Evolutionary conservation across 2,797 vertebrate genomes (phyloP).

Genomic region (Macropodus opercularis): DNA sequence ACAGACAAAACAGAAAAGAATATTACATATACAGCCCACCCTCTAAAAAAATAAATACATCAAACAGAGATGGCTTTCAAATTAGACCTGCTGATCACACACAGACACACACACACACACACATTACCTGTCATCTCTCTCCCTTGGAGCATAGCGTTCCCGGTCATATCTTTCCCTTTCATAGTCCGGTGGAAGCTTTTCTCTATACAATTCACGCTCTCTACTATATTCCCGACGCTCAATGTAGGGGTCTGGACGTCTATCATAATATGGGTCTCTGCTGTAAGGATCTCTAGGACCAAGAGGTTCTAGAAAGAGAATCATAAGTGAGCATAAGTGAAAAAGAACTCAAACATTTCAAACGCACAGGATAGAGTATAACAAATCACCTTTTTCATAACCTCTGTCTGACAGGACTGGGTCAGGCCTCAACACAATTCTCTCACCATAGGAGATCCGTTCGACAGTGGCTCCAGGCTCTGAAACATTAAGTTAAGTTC

Average conservation of each 20-base stretch:
- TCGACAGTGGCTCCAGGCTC: constrained; percentile 91
- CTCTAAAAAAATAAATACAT: constrained; percentile 11
- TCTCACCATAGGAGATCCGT: constrained; percentile 95
- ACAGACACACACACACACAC: not conserved
- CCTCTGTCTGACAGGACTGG: constrained; percentile 85
- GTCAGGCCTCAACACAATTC: constrained; percentile 92
- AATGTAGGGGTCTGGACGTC: constrained; percentile 85
- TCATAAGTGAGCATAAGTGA: not conserved
- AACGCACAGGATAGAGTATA: not conserved
- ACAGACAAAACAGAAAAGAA: constrained; percentile 61
- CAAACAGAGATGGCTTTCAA: too few relatives aligned
- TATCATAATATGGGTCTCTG: constrained; percentile 91
- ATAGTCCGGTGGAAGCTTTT: constrained; percentile 86
- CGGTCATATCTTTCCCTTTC: constrained; percentile 93
- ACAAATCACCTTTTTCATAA: constrained; percentile 90
- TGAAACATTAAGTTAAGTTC: constrained; percentile 60
- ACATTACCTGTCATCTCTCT: constrained; percentile 92
- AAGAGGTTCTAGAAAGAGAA: constrained; percentile 70
- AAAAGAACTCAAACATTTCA: not conserved
- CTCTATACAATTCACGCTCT: constrained; percentile 88
- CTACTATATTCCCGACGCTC: constrained; percentile 92
- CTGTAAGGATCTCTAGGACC: constrained; percentile 86
- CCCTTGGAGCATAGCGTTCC: constrained; percentile 88
- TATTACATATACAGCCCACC: constrained; percentile 41
- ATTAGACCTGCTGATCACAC: not conserved